Evolutionary conservation across 2,888 invertebrate genomes (phyloP).

Genomic region (Crepidodera aurea): DNA sequence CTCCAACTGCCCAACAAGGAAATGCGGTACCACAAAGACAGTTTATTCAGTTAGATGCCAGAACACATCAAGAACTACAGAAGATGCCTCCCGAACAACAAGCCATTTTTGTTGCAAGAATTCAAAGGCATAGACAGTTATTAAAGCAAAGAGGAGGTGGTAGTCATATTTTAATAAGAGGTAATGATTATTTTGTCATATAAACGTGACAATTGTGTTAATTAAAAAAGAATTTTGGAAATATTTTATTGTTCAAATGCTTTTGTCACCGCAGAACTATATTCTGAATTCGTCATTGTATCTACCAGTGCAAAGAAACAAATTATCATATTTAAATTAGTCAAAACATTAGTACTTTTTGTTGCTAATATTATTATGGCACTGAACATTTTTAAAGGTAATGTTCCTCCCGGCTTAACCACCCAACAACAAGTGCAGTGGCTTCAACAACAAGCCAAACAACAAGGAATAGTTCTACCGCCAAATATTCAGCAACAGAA

Average conservation of each 20-base stretch:
- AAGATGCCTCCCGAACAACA: conserved; percentile 82
- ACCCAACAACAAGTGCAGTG: conserved; percentile 61
- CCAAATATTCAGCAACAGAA: conserved; percentile 57
- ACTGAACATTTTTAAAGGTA: too few relatives aligned
- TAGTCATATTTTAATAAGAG: conserved; percentile 58
- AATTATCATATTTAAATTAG: too few relatives aligned
- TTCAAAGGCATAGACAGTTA: conserved; percentile 67
- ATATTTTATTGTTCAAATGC: too few relatives aligned
- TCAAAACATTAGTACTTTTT: too few relatives aligned
- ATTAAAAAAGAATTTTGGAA: too few relatives aligned
- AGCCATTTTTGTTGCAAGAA: conserved; percentile 80
- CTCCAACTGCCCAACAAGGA: conserved; percentile 50
- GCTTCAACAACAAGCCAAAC: conserved; percentile 61
- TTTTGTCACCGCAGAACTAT: too few relatives aligned
- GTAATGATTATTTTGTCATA: too few relatives aligned
- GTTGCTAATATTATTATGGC: too few relatives aligned
- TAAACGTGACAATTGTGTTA: too few relatives aligned
- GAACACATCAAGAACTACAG: conserved; percentile 83
- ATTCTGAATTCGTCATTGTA: too few relatives aligned
- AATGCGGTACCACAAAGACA: conserved; percentile 66
- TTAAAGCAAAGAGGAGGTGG: conserved; percentile 63
- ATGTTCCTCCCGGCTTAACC: conserved; percentile 58
- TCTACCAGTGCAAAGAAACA: too few relatives aligned
- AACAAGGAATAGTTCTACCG: conserved; percentile 58
- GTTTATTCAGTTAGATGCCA: conserved; percentile 82